These are phyloP conservation scores for Leptonema lineaticorne DNA, from an alignment of 1,140 invertebrate species.

Conservation along the genomic window DNA sequence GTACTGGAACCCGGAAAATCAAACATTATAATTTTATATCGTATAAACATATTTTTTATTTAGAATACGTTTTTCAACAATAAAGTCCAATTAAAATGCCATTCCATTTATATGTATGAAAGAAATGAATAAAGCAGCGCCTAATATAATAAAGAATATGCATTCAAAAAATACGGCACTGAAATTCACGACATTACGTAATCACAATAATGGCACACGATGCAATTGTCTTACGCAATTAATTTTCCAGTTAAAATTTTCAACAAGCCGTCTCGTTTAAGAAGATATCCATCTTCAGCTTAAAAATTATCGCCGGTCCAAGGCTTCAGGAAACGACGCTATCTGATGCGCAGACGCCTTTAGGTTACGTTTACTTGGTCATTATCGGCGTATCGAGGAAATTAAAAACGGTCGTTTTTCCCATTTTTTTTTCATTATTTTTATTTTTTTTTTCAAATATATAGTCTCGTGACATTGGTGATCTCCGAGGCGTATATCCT, in stretches of 20 bases:
- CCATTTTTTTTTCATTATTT: neutral
- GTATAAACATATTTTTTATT: too few species aligned
- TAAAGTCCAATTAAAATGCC: too few species aligned
- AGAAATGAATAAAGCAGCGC: too few species aligned
- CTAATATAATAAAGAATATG: too few species aligned
- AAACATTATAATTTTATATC: too few species aligned
- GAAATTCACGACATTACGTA: too few species aligned
- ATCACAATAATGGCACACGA: neutral
- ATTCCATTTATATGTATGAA: too few species aligned
- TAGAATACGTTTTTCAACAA: too few species aligned
- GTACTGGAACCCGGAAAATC: too few species aligned
- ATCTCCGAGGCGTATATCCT: constrained; percentile 19
- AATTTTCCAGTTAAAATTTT: neutral
- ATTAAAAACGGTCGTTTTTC: neutral
- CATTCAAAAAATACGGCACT: too few species aligned
- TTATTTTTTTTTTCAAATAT: neutral
- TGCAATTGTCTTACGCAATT: neutral
- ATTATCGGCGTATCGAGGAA: neutral
- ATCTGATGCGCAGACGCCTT: neutral
- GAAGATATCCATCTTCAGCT: neutral
- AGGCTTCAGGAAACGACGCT: neutral
- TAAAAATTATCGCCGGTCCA: neutral
- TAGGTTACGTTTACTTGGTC: neutral
- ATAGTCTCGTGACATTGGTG: constrained; percentile 19
- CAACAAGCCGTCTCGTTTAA: neutral